phyloP scores from a whole-genome alignment of 2,888 invertebrate genomes.

The Megastigmus dorsalis region DNA sequence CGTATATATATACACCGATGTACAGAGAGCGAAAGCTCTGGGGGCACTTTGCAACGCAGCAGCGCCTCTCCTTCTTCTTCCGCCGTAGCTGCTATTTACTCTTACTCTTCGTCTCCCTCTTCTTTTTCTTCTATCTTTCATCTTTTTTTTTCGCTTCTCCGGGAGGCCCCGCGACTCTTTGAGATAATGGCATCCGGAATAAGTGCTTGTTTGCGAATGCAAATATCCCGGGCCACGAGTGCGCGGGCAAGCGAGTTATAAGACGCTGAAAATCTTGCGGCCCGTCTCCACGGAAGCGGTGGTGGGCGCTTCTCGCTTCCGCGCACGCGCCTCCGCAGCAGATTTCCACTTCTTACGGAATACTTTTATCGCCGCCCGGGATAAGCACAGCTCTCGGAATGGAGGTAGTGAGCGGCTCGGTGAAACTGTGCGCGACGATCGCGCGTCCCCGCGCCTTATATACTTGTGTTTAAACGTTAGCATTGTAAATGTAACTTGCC shows the following conservation, averaged over 20 bases:
- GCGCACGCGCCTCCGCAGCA: neutral
- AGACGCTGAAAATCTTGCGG: constrained; percentile 3
- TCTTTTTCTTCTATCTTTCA: neutral
- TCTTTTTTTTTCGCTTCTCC: neutral
- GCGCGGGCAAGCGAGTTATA: no score
- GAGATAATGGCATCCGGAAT: constrained; percentile 44
- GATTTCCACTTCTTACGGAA: constrained; percentile 5
- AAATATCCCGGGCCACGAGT: constrained; percentile 31
- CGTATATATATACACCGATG: neutral
- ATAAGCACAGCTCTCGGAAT: no score
- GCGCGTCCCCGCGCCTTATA: no score
- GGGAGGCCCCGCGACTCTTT: constrained; percentile 20
- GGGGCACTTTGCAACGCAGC: constrained; percentile 5
- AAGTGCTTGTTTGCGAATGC: constrained; percentile 48
- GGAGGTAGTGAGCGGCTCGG: no score
- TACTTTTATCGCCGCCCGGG: no score
- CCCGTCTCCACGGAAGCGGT: neutral
- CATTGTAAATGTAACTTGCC: no score
- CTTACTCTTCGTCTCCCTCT: neutral
- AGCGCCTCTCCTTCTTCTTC: neutral
- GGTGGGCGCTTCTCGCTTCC: neutral
- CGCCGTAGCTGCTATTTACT: neutral
- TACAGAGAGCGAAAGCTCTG: neutral
- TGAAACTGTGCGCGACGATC: no score
- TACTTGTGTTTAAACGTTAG: no score